Evolutionary conservation across 2,113 vertebrate species (phyloP), one percentile per base, ranked within the genome.

Genomic region (Clinocottus analis): DNA sequence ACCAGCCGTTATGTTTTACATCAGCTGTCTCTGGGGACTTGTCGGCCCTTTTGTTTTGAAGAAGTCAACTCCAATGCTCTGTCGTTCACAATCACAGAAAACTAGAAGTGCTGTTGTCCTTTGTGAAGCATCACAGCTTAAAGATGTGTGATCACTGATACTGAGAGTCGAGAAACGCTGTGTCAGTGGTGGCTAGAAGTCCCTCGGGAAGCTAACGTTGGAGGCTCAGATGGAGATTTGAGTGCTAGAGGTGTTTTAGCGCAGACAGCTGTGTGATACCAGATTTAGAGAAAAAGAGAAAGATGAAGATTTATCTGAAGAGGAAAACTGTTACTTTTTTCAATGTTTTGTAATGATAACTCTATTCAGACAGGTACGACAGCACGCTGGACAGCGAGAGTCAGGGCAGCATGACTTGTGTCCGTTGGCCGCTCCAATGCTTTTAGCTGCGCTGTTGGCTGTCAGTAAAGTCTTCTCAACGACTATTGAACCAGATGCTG

Each of bases 201-300:
- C 70, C 59, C 8, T 19, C 21, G 58, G 49, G 63, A 27, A 43
- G 6, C 27, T 11, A 51, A 7, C 12, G 21, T 29, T 61, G 37
- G 65, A 56, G 59, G 66, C 47, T 83, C 17, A 39, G 58, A 74
- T 45, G 45, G n/a, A 69, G 72, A 75, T n/a, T 19, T 45, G 14
- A 47, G 56, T 21, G 23, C 37, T 25, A 2, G 1, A 51, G 65
- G 49, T 33, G 51, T 75, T 77, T 55, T 59, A 49, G 14, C 21
- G 12, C 8, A 72, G 55, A 67, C 16, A 65, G 27, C 51, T 64
- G 39, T 56, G 37, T 35, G 56, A 55, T 56, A 27, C 17, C 13
- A 16, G 3, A 17, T 9, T 23, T 5, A 19, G 9, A 13, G 2
- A 1, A 9, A 29, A 47, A n/a, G 33, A 68, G 1, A 33, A 33